phyloP scores from a whole-genome alignment of 1,140 invertebrate genomes.

The Orchestia grillus region DNA sequence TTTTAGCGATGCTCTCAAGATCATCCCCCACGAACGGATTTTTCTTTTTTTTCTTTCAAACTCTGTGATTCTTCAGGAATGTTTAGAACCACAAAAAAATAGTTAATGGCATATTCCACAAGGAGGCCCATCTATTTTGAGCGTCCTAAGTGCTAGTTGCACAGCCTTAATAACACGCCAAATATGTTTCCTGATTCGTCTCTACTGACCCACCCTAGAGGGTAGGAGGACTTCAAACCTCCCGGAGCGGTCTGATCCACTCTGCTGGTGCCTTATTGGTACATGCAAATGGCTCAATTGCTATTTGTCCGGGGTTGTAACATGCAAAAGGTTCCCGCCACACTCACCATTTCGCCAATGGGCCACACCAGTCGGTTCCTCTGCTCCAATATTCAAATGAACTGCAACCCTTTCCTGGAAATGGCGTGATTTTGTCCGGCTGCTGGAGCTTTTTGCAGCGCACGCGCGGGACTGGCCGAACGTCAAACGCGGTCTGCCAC shows the following conservation, averaged over 20 bases:
- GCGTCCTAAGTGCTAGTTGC: not conserved
- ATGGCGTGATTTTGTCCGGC: constrained; percentile 41
- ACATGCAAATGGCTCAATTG: constrained; percentile 52
- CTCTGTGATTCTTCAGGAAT: not conserved
- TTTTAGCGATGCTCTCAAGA: not conserved
- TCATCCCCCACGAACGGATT: not conserved
- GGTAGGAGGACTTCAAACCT: not conserved
- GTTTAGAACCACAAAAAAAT: not conserved
- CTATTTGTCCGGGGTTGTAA: constrained; percentile 11
- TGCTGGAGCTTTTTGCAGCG: not conserved
- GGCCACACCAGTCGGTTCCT: constrained; percentile 29
- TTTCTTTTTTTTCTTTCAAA: not conserved
- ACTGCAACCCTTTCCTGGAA: constrained; percentile 51
- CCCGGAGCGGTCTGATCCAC: not conserved
- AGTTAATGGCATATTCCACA: not conserved
- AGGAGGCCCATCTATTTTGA: not conserved
- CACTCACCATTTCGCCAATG: not conserved
- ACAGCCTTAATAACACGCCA: not conserved
- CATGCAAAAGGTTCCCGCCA: not conserved
- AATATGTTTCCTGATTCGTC: not conserved
- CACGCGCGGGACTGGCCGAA: not conserved
- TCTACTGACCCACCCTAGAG: not conserved
- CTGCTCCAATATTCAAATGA: constrained; percentile 42
- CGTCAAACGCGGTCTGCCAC: not conserved
- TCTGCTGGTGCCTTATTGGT: constrained; percentile 23